Evolutionary conservation across 2,888 invertebrate genomes (phyloP).

Genomic region (Zaprionus lineosus): DNA sequence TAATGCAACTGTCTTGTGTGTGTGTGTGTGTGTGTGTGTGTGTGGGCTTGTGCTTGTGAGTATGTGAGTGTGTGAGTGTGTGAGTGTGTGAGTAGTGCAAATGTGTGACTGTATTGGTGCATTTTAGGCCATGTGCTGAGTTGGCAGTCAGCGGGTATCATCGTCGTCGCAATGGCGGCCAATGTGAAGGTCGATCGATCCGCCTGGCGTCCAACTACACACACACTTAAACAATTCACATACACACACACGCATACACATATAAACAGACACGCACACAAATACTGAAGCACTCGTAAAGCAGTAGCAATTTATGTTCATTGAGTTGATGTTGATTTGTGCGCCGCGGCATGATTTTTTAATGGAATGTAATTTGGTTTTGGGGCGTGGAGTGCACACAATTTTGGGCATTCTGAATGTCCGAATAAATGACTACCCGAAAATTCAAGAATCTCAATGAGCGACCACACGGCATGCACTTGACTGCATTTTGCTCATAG

Average conservation of each 20-base stretch:
- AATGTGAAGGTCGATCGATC: conserved; percentile 75
- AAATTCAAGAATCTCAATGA: too few relatives aligned
- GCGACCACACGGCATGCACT: conserved; percentile 43
- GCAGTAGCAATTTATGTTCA: conserved; percentile 68
- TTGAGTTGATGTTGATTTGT: conserved; percentile 75
- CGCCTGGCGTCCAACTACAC: conserved; percentile 29
- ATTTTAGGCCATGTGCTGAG: conserved; percentile 53
- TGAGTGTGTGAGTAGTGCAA: too few relatives aligned
- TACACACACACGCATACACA: background rate
- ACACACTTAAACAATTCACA: too few relatives aligned
- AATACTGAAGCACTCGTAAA: conserved; percentile 12
- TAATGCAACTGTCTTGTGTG: background rate
- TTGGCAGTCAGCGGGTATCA: conserved; percentile 25
- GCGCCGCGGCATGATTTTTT: conserved; percentile 67
- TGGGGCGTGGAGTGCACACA: conserved; percentile 16
- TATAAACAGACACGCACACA: background rate
- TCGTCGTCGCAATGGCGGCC: conserved; percentile 52
- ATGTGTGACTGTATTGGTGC: conserved; percentile 1
- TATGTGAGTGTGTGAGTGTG: background rate
- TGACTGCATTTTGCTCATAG: conserved; percentile 62
- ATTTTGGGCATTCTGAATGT: conserved; percentile 31
- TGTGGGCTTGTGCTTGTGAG: background rate
- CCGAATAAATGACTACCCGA: conserved; percentile 3
- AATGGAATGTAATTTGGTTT: conserved; percentile 69
- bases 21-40: conserved; percentile 1